Evolutionary conservation across 1,140 invertebrate species (phyloP).

Genomic region (Hypsibius dujardini): DNA sequence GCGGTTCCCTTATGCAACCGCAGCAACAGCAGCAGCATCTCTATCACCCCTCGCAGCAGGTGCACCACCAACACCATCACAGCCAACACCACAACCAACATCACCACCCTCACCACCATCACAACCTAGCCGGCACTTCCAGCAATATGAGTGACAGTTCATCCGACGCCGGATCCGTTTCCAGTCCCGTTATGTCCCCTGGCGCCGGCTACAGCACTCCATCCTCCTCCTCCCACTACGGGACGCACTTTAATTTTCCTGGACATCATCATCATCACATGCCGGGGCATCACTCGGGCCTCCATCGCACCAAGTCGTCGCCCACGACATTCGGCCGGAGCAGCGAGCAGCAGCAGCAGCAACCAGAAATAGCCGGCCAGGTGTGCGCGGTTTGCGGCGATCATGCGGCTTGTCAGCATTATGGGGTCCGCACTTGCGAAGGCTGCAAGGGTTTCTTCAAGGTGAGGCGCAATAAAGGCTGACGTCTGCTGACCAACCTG

Average conservation of each 20-base stretch:
- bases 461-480: constrained; percentile 29
- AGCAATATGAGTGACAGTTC: background rate
- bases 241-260: constrained; percentile 3
- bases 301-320: background rate
- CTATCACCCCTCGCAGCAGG: too few relatives aligned
- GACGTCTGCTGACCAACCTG: too few relatives aligned
- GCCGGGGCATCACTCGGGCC: background rate
- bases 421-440: constrained; percentile 90
- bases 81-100: too few relatives aligned
- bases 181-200: constrained; percentile 14
- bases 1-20: background rate
- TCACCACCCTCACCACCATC: background rate
- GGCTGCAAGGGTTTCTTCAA: constrained; percentile 73
- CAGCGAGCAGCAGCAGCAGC: background rate
- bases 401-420: constrained; percentile 93
- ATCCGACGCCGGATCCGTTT: constrained; percentile 11
- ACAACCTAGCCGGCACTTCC: background rate
- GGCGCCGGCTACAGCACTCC: background rate
- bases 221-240: background rate
- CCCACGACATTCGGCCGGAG: background rate
- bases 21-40: too few relatives aligned
- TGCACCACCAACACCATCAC: too few relatives aligned
- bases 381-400: constrained; percentile 95
- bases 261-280: background rate
- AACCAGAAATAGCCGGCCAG: constrained; percentile 34